Base-by-base conservation (phyloP, 2,888 invertebrate genomes). In the Synergus itoensis region DNA sequence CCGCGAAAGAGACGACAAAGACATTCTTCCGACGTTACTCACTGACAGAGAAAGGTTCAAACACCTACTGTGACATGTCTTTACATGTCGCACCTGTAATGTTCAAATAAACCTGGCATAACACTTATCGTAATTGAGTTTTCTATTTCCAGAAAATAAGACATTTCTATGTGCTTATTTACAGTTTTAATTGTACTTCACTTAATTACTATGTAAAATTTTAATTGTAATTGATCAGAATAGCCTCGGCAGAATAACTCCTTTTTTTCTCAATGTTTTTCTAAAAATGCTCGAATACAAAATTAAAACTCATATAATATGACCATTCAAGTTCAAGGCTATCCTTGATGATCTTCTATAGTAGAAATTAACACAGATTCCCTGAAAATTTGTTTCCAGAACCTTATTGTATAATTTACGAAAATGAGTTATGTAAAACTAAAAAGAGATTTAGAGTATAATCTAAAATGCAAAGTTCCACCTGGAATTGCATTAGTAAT, bases 1-100 rank as follows among this genome's bases (percentile, higher is more conserved):
- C 28, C 62, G 67, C 81, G 81, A 83, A 79, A 81, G 80, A 79
- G 77, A 84, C 81, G 85, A 86, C 86, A 87, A 87, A 87, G 85
- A 83, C 86, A 87, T 87, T 87, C 86, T 85, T 80, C 62, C 81
- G 79, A 83, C 83, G 82, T 86, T 87, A 86, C 85, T 87, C 86
- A 85, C 83, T 28, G 43, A 62, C 78, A 81, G 79, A 80, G 82
- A 80, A 80, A 76, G 82, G 82, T 82, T 82, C 67, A 69, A 81
- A 73, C 78, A 63, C 75, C 78, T 76, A 76, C 77, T 73, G 36
- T 53, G 48, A 53, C 48, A 48, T 73, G 48, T 36, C 21, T 69
- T 60, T 21, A 73, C 69, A 73, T 73, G 36, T 73, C 69, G 53
- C 69, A 73, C 69, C 69, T 73, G 69, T 73, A 73, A 48, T 36